Conservation (phyloP, 2,113 vertebrate genomes). For the Picathartes gymnocephalus region DNA sequence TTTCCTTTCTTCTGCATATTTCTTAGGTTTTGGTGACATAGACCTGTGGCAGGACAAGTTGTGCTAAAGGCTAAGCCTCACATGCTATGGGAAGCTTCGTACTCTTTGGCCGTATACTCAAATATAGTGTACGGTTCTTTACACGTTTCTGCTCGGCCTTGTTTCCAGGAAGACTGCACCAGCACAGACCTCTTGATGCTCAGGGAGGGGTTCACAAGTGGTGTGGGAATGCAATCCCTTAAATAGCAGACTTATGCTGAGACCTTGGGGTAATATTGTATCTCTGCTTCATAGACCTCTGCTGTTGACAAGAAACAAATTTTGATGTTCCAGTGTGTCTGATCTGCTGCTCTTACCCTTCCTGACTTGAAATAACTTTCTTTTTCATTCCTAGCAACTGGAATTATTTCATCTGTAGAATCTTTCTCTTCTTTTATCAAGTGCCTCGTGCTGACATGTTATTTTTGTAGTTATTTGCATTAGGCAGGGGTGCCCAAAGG, state of each 20-base stretch:
- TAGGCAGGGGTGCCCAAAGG: constrained; percentile 53
- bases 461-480: background rate
- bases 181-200: constrained; percentile 29
- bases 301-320: background rate
- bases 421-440: constrained; percentile 38
- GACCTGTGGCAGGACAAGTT: constrained; percentile 69
- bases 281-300: constrained; percentile 27
- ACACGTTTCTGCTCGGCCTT: constrained; percentile 53
- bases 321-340: constrained; percentile 22
- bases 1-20: constrained; percentile 53
- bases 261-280: constrained; percentile 33
- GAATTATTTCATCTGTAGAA: constrained; percentile 24
- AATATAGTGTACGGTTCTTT: constrained; percentile 51
- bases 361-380: constrained; percentile 40
- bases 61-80: constrained; percentile 61
- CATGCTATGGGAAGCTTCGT: constrained; percentile 22
- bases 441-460: background rate
- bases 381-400: constrained; percentile 40
- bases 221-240: constrained; percentile 24
- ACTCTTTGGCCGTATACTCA: constrained; percentile 60
- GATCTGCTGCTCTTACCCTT: background rate
- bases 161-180: constrained; percentile 64
- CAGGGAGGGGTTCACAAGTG: constrained; percentile 40
- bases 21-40: constrained; percentile 68
- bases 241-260: constrained; percentile 22